These are phyloP conservation scores for Archilochus colubris DNA, from an alignment of 2,113 vertebrate genomes.

Conservation along the genomic window DNA sequence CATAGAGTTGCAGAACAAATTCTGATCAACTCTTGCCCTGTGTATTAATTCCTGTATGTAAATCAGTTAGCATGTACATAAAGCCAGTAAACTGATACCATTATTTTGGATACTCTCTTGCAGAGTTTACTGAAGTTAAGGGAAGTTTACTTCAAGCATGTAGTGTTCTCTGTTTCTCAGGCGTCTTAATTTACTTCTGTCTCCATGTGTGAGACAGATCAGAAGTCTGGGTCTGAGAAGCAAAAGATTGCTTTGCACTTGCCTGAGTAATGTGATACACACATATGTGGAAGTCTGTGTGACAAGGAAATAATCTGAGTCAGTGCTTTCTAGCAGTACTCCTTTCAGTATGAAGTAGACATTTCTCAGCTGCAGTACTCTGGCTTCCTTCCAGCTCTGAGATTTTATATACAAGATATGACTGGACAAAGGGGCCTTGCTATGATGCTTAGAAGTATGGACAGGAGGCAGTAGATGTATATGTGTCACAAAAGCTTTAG, in stretches of 20 bases:
- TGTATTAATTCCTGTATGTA: not conserved
- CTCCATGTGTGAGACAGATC: not conserved
- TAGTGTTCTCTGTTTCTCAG: not conserved
- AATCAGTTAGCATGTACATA: not conserved
- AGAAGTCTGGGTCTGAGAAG: not conserved
- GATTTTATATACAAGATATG: not conserved
- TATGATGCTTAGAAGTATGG: not conserved
- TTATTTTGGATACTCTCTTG: not conserved
- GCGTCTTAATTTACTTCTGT: not conserved
- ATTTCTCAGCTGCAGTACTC: not conserved
- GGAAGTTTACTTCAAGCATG: not conserved
- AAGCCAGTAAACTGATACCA: not conserved
- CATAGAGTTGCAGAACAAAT: not conserved
- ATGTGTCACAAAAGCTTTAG: not conserved
- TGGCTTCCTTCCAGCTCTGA: not conserved
- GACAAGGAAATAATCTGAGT: not conserved
- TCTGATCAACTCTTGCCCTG: not conserved
- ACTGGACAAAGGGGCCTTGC: not conserved
- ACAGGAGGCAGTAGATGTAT: not conserved
- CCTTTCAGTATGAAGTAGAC: not conserved
- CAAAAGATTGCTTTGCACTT: not conserved
- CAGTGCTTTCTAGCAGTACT: not conserved
- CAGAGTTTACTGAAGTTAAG: not conserved
- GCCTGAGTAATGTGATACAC: not conserved
- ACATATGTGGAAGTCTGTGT: not conserved